phyloP scores from a whole-genome alignment of 2,113 vertebrate species.

The Dasyprocta punctata region DNA sequence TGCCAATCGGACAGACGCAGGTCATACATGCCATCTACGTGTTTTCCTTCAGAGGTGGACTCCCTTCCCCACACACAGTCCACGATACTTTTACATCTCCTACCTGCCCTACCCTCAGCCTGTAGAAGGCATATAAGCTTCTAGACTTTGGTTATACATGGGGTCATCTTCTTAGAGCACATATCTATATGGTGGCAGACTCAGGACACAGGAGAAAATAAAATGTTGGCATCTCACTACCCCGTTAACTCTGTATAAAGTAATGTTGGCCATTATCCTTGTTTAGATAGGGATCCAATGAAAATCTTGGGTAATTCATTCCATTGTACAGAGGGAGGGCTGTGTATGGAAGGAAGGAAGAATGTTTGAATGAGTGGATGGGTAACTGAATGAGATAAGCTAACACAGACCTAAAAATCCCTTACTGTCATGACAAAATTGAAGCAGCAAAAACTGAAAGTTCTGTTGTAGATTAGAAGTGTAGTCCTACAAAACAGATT shows the following conservation, averaged over 20 bases:
- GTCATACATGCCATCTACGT: not conserved
- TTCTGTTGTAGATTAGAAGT: not conserved
- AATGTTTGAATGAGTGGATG: not conserved
- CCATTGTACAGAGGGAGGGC: not conserved
- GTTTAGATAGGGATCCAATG: not conserved
- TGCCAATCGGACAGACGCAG: not conserved
- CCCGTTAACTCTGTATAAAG: not conserved
- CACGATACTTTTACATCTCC: not conserved
- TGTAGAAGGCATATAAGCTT: not conserved
- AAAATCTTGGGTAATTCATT: not conserved
- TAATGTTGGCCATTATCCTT: not conserved
- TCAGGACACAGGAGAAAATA: not conserved
- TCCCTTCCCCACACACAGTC: too few species aligned
- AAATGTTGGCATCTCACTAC: not conserved
- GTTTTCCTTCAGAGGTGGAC: not conserved
- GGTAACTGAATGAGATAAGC: not conserved
- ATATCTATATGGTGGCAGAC: not conserved
- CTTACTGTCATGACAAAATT: not conserved
- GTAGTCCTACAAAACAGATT: not conserved
- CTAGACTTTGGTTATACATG: not conserved
- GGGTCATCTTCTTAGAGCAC: too few species aligned
- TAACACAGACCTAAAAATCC: not conserved
- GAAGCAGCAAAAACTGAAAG: not conserved
- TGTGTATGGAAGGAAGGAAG: not conserved
- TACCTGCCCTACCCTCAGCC: not conserved